These are phyloP conservation scores for Leptonema lineaticorne DNA, from an alignment of 1,140 invertebrate genomes.

Conservation along the genomic window DNA sequence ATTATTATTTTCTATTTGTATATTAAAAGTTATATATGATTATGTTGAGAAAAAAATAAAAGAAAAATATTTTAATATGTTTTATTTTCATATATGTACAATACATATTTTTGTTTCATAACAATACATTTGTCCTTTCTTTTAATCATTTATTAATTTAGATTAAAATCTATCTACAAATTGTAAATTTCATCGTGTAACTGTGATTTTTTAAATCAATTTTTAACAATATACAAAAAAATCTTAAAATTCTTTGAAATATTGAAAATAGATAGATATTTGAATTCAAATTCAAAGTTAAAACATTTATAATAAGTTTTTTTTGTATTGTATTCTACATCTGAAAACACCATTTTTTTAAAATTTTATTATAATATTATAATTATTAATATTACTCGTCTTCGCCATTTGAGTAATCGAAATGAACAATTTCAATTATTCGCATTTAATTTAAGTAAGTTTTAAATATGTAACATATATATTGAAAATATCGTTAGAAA, in stretches of 20 bases:
- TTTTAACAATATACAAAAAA: not conserved
- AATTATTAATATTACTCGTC: too few relatives aligned
- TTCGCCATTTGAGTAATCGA: too few relatives aligned
- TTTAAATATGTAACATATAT: too few relatives aligned
- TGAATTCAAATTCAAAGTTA: too few relatives aligned
- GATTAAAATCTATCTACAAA: not conserved
- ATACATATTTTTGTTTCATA: not conserved
- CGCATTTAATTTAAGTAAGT: too few relatives aligned
- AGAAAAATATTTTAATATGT: not conserved
- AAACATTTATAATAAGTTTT: too few relatives aligned
- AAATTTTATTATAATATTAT: too few relatives aligned
- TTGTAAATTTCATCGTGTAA: conserved; percentile 6
- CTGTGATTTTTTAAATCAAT: not conserved
- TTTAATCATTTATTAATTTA: not conserved
- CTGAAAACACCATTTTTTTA: too few relatives aligned
- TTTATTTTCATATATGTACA: not conserved
- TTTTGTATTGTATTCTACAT: too few relatives aligned
- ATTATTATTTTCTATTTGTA: not conserved
- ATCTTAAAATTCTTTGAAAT: not conserved
- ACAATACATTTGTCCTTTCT: too few relatives aligned
- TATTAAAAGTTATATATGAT: not conserved
- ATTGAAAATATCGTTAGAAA: too few relatives aligned
- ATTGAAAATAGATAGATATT: not conserved
- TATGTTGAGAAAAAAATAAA: not conserved
- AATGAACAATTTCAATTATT: too few relatives aligned